These are phyloP conservation scores for Chydorus sphaericus DNA, from an alignment of 2,888 invertebrate species.

Conservation along the genomic window DNA sequence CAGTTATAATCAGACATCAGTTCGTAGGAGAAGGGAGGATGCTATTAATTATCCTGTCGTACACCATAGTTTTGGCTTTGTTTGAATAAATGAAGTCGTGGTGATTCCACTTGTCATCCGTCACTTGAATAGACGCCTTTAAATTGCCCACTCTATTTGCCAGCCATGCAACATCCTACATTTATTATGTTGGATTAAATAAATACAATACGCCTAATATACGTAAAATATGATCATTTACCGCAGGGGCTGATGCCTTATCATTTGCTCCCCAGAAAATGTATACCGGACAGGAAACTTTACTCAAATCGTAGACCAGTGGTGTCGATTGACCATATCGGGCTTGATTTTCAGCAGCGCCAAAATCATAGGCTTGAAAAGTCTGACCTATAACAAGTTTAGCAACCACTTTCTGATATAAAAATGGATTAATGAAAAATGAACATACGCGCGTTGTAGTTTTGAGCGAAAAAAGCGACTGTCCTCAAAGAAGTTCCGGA, in stretches of 20 bases:
- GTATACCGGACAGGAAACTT: slow-evolving; percentile 25
- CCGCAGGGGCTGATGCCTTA: background rate
- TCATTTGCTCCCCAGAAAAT: slow-evolving; percentile 20
- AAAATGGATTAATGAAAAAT: background rate
- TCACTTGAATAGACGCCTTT: background rate
- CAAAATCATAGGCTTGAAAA: slow-evolving; percentile 16
- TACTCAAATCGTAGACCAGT: slow-evolving; percentile 24
- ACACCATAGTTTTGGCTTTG: slow-evolving; percentile 9
- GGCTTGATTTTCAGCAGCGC: slow-evolving; percentile 13
- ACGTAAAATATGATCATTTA: too few relatives aligned
- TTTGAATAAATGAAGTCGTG: slow-evolving; percentile 18
- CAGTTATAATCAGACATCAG: too few relatives aligned
- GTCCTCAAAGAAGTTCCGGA: slow-evolving; percentile 26
- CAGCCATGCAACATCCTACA: background rate
- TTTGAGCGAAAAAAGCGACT: slow-evolving; percentile 25
- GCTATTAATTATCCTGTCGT: slow-evolving; percentile 4
- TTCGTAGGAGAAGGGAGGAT: background rate
- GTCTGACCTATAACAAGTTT: background rate
- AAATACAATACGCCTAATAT: background rate
- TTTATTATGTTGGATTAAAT: background rate
- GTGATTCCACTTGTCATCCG: slow-evolving; percentile 16
- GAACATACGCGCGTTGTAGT: background rate
- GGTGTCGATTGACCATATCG: slow-evolving; percentile 23
- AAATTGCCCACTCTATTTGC: slow-evolving; percentile 1
- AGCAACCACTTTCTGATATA: background rate